These are phyloP conservation scores for Lordiphosa clarofinis DNA, from an alignment of 1,140 invertebrate species.

Conservation along the genomic window DNA sequence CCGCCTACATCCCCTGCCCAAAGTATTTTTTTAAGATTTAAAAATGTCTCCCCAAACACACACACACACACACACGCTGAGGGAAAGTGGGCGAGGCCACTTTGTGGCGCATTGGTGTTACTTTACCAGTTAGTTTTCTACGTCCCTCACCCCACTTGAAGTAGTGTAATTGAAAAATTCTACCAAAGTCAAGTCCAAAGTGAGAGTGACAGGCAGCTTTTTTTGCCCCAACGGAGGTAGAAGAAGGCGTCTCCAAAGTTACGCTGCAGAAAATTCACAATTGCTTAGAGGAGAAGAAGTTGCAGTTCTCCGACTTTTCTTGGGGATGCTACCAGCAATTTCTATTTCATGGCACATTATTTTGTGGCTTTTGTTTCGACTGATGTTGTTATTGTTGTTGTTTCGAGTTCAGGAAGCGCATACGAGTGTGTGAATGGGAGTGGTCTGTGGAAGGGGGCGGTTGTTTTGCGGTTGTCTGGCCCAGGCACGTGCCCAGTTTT, in stretches of 20 bases:
- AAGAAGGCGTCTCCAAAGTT: conserved; percentile 63
- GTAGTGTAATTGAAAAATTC: conserved; percentile 76
- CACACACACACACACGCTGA: conserved; percentile 31
- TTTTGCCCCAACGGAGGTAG: conserved; percentile 10
- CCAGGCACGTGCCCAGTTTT: conserved; percentile 3
- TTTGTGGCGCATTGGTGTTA: conserved; percentile 54
- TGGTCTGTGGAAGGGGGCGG: background rate
- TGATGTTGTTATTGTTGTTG: too few species aligned
- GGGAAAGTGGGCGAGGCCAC: conserved; percentile 27
- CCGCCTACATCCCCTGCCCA: conserved; percentile 9
- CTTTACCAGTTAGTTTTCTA: conserved; percentile 34
- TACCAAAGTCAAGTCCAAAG: conserved; percentile 76
- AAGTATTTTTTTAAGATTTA: conserved; percentile 64
- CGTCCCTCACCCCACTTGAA: conserved; percentile 26
- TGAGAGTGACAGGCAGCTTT: conserved; percentile 63
- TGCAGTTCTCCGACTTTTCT: conserved; percentile 23
- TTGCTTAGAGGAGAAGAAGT: conserved; percentile 32
- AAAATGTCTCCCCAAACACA: conserved; percentile 48
- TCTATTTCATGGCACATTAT: conserved; percentile 77
- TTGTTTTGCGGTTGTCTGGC: conserved; percentile 6
- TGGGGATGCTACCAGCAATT: conserved; percentile 50
- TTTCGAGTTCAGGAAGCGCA: conserved; percentile 11
- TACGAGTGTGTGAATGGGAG: conserved; percentile 11
- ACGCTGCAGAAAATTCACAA: conserved; percentile 69
- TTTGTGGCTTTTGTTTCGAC: conserved; percentile 74